Conservation (phyloP, 2,888 invertebrate species). For the Lithophane semibrunnea region DNA sequence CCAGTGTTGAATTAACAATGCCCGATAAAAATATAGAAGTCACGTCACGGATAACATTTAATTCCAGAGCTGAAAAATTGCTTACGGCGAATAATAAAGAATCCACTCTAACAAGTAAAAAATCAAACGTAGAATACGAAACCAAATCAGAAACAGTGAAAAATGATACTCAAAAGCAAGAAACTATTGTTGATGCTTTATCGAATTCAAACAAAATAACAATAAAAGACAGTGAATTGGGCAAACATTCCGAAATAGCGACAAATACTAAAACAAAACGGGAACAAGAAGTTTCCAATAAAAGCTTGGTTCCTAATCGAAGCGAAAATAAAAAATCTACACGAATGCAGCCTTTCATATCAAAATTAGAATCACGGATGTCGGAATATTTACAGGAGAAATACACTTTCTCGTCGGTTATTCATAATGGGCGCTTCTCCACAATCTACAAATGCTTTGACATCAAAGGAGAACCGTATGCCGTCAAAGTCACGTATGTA, state of each 20-base stretch:
- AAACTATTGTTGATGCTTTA: background rate
- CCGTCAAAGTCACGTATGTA: conserved; percentile 76
- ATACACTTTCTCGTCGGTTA: conserved; percentile 61
- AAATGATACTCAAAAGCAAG: conserved; percentile 9
- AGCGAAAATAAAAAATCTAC: conserved; percentile 1
- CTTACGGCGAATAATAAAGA: background rate
- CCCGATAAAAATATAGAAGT: background rate
- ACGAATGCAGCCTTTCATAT: conserved; percentile 12
- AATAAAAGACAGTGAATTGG: background rate
- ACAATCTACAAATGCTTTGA: conserved; percentile 72
- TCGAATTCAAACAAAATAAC: background rate
- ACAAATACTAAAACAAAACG: conserved; percentile 14
- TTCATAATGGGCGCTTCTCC: conserved; percentile 74
- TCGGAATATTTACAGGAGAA: conserved; percentile 54
- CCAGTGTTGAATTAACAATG: background rate
- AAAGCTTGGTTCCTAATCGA: background rate
- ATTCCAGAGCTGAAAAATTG: background rate
- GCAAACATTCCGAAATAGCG: background rate
- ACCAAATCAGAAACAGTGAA: background rate
- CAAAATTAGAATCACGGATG: conserved; percentile 63
- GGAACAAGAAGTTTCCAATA: background rate
- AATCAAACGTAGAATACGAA: background rate
- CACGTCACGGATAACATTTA: background rate
- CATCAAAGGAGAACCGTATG: conserved; percentile 62
- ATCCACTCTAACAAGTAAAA: background rate